These are phyloP conservation scores for Antennarius maculatus DNA, from an alignment of 2,797 vertebrate genomes.

Conservation along the genomic window DNA sequence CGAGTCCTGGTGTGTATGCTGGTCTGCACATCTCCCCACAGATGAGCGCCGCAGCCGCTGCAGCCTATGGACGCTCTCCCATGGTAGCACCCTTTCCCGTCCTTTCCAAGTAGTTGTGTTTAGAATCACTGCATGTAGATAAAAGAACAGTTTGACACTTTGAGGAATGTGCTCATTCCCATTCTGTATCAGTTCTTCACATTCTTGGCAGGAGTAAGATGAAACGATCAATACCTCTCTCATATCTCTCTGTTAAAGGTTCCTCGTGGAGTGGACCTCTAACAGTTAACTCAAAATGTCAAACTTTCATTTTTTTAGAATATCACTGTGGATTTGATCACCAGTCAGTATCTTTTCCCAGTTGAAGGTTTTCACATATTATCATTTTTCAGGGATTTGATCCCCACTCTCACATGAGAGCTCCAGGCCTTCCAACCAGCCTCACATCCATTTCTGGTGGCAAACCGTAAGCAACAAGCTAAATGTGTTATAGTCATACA, in stretches of 20 bases:
- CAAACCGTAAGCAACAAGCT: conserved; percentile 90
- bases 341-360: conserved; percentile 11
- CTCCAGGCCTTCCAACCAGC: conserved; percentile 95
- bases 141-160: conserved; percentile 20
- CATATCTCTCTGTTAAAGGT: conserved; percentile 12
- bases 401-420: conserved; percentile 98
- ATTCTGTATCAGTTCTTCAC: not conserved
- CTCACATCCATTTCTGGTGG: conserved; percentile 97
- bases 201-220: not conserved
- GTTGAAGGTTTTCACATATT: conserved; percentile 27
- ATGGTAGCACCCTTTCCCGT: conserved; percentile 81
- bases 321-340: conserved; percentile 13
- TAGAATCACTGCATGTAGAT: conserved; percentile 8
- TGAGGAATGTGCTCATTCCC: not conserved
- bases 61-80: conserved; percentile 92
- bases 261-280: conserved; percentile 5
- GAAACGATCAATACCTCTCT: conserved; percentile 7
- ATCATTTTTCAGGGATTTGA: conserved; percentile 88
- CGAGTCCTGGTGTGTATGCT: conserved; percentile 94
- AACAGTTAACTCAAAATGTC: not conserved
- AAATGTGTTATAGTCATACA: not conserved
- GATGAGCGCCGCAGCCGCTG: conserved; percentile 94
- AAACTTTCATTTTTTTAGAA: not conserved
- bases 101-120: conserved; percentile 2
- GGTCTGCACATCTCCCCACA: conserved; percentile 97